Conservation (phyloP, 2,113 vertebrate species). For the Phyllopteryx taeniolatus region DNA sequence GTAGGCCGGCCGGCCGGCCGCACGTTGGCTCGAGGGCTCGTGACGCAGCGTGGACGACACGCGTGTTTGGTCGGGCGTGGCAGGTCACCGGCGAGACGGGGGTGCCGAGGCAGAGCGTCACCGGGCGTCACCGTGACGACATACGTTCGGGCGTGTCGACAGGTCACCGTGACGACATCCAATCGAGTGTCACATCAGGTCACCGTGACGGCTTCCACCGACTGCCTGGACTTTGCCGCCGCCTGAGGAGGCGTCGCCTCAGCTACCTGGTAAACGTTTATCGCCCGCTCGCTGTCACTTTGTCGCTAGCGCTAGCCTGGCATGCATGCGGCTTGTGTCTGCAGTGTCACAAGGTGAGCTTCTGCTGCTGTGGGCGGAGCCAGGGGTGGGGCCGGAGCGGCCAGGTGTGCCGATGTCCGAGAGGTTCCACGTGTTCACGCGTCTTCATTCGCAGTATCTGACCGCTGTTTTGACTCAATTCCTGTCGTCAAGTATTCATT, state of each 20-base stretch:
- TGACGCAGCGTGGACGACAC: background rate
- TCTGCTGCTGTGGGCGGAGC: constrained; percentile 34
- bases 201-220: background rate
- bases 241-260: constrained; percentile 55
- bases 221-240: constrained; percentile 58
- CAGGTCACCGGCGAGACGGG: constrained; percentile 5
- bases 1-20: constrained; percentile 33
- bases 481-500: background rate
- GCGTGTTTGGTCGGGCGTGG: background rate
- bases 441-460: constrained; percentile 51
- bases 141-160: background rate
- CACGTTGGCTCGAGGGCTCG: background rate
- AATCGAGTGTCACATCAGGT: background rate
- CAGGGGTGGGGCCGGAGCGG: constrained; percentile 18
- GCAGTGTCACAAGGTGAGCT: constrained; percentile 57
- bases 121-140: background rate
- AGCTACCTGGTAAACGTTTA: constrained; percentile 47
- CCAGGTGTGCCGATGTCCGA: constrained; percentile 55
- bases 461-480: background rate
- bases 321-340: background rate
- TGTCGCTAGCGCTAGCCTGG: background rate
- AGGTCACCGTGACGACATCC: background rate
- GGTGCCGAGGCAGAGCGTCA: background rate
- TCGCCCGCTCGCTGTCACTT: background rate
- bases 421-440: constrained; percentile 43